Conservation (phyloP, 2,113 vertebrate genomes). For the Menidia beryllina region DNA sequence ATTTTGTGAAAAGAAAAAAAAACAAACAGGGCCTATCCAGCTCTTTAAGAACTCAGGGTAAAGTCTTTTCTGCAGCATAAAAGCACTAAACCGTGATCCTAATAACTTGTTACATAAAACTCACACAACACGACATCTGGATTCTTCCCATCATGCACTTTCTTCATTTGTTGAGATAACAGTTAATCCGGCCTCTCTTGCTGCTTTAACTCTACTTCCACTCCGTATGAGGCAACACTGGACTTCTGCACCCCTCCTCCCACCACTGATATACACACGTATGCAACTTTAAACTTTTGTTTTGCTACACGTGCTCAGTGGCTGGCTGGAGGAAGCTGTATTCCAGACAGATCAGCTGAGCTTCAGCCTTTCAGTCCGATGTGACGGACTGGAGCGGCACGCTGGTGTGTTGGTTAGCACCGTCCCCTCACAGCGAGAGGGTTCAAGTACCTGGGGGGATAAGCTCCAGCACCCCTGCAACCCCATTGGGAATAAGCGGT, state of each 20-base stretch:
- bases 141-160: conserved; percentile 65
- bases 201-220: conserved; percentile 48
- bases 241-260: conserved; percentile 15
- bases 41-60: conserved; percentile 38
- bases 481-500: no score
- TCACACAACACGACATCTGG: conserved; percentile 22
- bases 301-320: conserved; percentile 27
- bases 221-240: conserved; percentile 38
- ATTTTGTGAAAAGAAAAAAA: no score
- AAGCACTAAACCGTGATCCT: conserved; percentile 49
- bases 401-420: no score
- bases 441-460: no score
- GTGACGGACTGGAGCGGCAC: no score
- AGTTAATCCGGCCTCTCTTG: conserved; percentile 57
- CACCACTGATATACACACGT: not conserved
- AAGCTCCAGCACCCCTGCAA: no score
- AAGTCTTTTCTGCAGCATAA: conserved; percentile 46
- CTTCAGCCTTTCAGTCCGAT: conserved; percentile 4
- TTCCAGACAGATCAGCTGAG: not conserved
- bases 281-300: conserved; percentile 43
- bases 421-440: no score
- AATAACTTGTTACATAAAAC: conserved; percentile 64
- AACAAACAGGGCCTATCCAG: conserved; percentile 24
- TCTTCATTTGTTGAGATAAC: conserved; percentile 70
- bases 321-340: not conserved